Base-by-base conservation (phyloP, 2,888 invertebrate species). In the Phyllotreta cruciferae region DNA sequence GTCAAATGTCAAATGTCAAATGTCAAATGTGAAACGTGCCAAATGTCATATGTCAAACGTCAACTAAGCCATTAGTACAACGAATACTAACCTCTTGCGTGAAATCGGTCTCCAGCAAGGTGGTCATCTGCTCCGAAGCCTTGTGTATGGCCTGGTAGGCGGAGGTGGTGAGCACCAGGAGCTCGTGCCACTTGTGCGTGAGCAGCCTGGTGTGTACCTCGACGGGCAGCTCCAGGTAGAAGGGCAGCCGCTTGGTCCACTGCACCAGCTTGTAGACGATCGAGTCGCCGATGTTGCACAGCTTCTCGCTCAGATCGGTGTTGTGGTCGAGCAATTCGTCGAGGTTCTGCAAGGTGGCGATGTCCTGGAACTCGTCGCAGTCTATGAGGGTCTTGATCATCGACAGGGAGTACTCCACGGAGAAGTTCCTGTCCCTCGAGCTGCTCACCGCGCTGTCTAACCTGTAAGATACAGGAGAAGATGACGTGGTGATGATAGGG, bases 131-230 rank as follows among this genome's bases (percentile, higher is more conserved):
- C 44, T 72, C 74, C 37, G 74, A 71, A 39, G 66, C 62, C 79
- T 81, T 77, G 77, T 94, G 92, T 82, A 96, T 90, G 71, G 96
- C 95, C 79, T 95, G 95, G 81, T 94, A 96, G 56, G 96, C 95
- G 63, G 94, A 94, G 65, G 96, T 96, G 68, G 95, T 96, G 75
- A 96, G 86, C 75, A 96, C 95, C 77, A 96, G 87, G 76, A 96
- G 90, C 85, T 96, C 96, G 82, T 97, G 97, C 98, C 98, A 98
- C 83, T 97, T 96, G 83, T 96, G 95, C 78, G 97, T 98, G 77
- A 98, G 85, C 73, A 98, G 86, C 83, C 94, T 91, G 69, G 97
- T 97, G 82, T 96, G 96, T 67, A 94, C 93, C 83, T 96, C 94
- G 77, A 97, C 94, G 56, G 98, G 97, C 73, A 98, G 89, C 83